These are phyloP conservation scores for Mormoops blainvillei DNA, from an alignment of 2,113 vertebrate species.

Conservation along the genomic window DNA sequence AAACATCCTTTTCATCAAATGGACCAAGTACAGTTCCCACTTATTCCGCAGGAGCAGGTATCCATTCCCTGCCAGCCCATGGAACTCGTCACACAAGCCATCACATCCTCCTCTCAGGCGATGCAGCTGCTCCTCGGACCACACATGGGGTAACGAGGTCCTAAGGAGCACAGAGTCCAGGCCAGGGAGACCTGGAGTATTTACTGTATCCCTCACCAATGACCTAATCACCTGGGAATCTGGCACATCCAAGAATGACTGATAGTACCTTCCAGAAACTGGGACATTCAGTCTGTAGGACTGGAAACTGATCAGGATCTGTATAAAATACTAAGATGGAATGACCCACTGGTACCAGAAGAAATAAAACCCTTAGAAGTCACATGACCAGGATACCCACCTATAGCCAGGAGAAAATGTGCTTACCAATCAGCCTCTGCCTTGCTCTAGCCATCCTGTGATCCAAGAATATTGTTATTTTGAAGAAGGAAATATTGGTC, in stretches of 20 bases:
- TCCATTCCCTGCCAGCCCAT: background rate
- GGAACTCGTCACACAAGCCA: background rate
- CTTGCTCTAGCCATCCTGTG: background rate
- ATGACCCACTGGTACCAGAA: background rate
- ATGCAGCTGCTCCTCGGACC: background rate
- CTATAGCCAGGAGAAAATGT: background rate
- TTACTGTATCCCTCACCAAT: background rate
- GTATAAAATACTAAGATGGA: background rate
- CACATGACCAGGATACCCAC: background rate
- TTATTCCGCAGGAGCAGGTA: background rate
- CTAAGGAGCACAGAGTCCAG: background rate
- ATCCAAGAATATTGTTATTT: background rate
- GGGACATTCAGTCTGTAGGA: background rate
- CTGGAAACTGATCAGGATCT: background rate
- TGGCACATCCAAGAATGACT: background rate
- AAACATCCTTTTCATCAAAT: background rate
- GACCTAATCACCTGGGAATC: background rate
- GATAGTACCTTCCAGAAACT: background rate
- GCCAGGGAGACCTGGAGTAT: background rate
- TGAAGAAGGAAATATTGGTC: background rate
- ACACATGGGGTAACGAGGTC: background rate
- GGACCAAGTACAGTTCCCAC: background rate
- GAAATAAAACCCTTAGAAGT: background rate
- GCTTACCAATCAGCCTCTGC: background rate
- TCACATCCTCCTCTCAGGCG: background rate